Base-by-base conservation (phyloP, 2,797 vertebrate genomes). In the Sebastes alutus region DNA sequence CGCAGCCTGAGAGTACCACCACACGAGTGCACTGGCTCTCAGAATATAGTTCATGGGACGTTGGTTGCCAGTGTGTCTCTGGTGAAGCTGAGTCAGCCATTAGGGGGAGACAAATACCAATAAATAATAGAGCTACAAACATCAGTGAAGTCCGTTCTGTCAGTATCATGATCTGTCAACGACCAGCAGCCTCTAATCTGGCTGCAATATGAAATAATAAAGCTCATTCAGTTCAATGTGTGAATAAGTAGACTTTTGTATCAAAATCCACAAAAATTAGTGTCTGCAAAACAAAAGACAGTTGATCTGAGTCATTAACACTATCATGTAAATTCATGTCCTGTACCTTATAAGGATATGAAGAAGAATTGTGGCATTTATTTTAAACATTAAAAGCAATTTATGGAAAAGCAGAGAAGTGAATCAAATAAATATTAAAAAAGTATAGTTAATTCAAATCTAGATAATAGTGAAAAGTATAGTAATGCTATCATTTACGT, bases 61-160 rank as follows among this genome's bases (percentile, higher is more conserved):
- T 46, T 18, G 38, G 38, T 14, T 42, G 38, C 20, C 2, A 66
- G 25, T 6, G 12, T 52, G 20, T n/a, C 5, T 10, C 10, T 9
- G 25, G 13, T 67, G 27, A 72, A 14, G 4, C 25, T n/a, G 23
- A 22, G 4, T 69, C 18, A 13, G 25, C 76, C 80, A 68, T 64
- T 35, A 46, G 76, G 29, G 42, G 76, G 72, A 79, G 69, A 79
- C 72, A 78, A 60, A 82, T 10, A 18, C 9, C 6, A 4, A 27
- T 12, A 8, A 64, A 46, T 35, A 8, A 46, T 1, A n/a, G 4
- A 56, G 6, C 6, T 7, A 20, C 46, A 49, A 13, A 33, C 63
- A 18, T 46, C 18, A 27, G 7, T n/a, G 23, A 22, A 22, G 16
- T 49, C 2, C 11, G 16, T 46, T 12, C 42, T 18, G 42, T 18